Evolutionary conservation across 2,797 vertebrate genomes (phyloP), one percentile per base, ranked within the genome.

Genomic region (Pangasius djambal): DNA sequence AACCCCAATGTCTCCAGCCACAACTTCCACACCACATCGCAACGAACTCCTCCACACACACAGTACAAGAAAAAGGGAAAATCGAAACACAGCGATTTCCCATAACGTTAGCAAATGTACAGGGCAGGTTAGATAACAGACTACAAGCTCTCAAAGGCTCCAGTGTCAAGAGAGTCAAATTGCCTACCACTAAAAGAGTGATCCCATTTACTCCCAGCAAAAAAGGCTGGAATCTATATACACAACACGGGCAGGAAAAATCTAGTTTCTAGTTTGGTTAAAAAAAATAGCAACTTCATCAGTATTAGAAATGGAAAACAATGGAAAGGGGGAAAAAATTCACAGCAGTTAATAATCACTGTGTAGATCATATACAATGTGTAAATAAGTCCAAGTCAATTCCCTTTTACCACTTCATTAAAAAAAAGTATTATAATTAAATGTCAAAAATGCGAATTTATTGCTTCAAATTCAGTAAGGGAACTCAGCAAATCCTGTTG

Each of bases 81-180:
- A 89, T 89, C 65, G 75, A 89, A 89, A 70, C 83, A 28, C 67
- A 86, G 74, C 3, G 52, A 88, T 81, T 90, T 83, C 57, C 22
- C 16, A 55, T 40, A 82, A 48, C 48, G 8, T 63, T 44, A 82
- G 59, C 87, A 88, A 78, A 83, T 52, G 34, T 83, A 40, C 61
- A 61, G 67, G 83, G 65, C 69, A 79, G 52, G 50, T 83, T 78
- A 78, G 59, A 89, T 77, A 89, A 61, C 22, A 83, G n/a, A 61
- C 61, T 57, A 59, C 57, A 90, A 83, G 6, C 59, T 85, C 48
- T 77, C 74, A 69, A 85, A 67, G 88, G 86, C 40, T 63, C 48
- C 25, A 10, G n/a, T 72, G 78, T 75, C 50, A 88, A 88, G 48
- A 82, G 48, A 55, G 31, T 63, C 83, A 61, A 82, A 50, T 75